Evolutionary conservation across 1,140 invertebrate genomes (phyloP), one percentile per base, ranked within the genome.

Genomic region (Eufriesea mexicana): DNA sequence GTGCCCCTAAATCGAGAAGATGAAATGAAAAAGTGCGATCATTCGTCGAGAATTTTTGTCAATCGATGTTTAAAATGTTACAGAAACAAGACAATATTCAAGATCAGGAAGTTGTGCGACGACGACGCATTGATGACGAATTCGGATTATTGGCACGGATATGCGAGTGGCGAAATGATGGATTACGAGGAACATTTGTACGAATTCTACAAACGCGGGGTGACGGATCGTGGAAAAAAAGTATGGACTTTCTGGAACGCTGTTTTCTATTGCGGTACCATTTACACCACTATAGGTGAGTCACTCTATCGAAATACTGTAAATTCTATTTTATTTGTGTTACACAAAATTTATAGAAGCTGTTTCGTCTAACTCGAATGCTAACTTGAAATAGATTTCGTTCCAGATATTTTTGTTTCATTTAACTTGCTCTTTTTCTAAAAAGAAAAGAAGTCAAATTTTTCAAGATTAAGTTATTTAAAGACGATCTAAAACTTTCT

Each of bases 261-360:
- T 1, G 96, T 99, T 87, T 98, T 98, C 91, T 99, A 98, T 91
- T 98, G 98, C 82, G 97, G 97, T 59, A 99, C 98, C 12, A 97
- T 99, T 87, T 98, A 98, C 90, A 99, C 98, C 1, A 99, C 98
- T 6, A 99, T 99, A 89, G 98, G 98, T 98, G 90, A 95, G 95
- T 94, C 79, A 18, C 80, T 54, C 72, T 54, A 51, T 18, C 14
- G 9, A 28, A 28, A 5, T 9, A 16, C 9, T 45, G 9, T 16
- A 35, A 35, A 35, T 35, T 35, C 35, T 35, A 35, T 35, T 35
- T 35, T 35, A 35, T 35, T 35, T 35, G 35, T 35, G 35, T 35
- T 35, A 35, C 35, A 35, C 35, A 35, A 35, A 35, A 35, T 35
- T 35, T 35, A 35, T 35, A 35, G 35, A 35, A 35, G 35, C 35